These are phyloP conservation scores for Dicycla oo DNA, from an alignment of 2,888 invertebrate species.

Conservation along the genomic window DNA sequence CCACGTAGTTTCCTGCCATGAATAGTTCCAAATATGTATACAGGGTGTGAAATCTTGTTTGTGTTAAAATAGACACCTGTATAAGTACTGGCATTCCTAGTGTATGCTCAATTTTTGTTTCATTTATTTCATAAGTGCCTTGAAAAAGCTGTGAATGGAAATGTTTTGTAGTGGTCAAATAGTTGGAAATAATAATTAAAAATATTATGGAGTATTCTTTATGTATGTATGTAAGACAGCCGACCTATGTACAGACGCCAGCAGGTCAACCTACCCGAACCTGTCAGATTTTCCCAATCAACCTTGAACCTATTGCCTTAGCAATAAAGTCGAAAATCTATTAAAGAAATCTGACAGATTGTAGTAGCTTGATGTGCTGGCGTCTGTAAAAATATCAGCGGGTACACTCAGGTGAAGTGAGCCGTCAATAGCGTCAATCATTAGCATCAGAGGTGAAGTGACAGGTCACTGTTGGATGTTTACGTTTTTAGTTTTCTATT, in stretches of 20 bases:
- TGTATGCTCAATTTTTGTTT: constrained; percentile 30
- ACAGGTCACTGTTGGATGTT: no score
- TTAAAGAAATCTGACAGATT: no score
- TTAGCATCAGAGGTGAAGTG: not conserved
- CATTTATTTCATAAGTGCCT: constrained; percentile 49
- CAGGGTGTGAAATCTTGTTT: constrained; percentile 8
- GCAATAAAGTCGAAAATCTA: no score
- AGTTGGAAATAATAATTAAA: not conserved
- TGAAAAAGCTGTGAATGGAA: constrained; percentile 14
- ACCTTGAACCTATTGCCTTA: no score
- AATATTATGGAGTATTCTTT: not conserved
- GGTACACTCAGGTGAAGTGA: not conserved
- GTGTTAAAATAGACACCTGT: constrained; percentile 7
- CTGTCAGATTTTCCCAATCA: no score
- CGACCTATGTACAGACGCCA: no score
- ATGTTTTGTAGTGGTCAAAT: not conserved
- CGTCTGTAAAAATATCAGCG: not conserved
- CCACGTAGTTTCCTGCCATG: constrained; percentile 27
- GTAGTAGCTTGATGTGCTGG: no score
- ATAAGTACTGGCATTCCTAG: not conserved
- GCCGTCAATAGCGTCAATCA: not conserved
- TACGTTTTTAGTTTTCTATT: no score
- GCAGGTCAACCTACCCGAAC: no score
- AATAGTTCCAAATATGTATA: constrained; percentile 19
- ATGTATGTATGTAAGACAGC: not conserved